phyloP scores from a whole-genome alignment of 2,888 invertebrate species.

The Lypha dubia region DNA sequence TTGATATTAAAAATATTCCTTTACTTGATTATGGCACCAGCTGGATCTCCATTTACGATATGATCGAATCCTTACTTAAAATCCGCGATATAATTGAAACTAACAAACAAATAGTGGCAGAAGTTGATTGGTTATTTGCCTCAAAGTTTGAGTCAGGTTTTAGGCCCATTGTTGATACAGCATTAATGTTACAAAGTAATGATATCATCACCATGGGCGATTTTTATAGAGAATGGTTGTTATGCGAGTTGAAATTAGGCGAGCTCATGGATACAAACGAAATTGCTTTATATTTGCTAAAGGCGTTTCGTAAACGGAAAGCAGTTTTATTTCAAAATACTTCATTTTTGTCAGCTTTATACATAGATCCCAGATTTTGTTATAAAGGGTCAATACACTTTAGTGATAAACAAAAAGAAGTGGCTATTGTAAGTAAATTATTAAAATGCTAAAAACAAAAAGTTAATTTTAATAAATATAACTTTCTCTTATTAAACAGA shows the following conservation, averaged over 20 bases:
- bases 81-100: constrained; percentile 36
- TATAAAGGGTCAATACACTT: constrained; percentile 32
- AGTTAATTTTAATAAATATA: constrained; percentile 45
- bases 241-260: constrained; percentile 45
- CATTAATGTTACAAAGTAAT: constrained; percentile 57
- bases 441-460: constrained; percentile 46
- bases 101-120: constrained; percentile 6
- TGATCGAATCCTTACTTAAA: constrained; percentile 61
- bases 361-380: constrained; percentile 62
- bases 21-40: constrained; percentile 48
- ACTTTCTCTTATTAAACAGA: constrained; percentile 9
- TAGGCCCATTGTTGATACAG: constrained; percentile 66
- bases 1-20: constrained; percentile 46
- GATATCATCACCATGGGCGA: constrained; percentile 68
- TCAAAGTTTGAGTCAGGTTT: constrained; percentile 68
- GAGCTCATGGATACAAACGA: constrained; percentile 34
- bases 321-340: constrained; percentile 18
- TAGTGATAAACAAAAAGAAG: constrained; percentile 41
- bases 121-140: constrained; percentile 71
- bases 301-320: constrained; percentile 35
- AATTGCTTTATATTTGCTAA: constrained; percentile 40
- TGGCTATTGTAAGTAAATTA: constrained; percentile 53
- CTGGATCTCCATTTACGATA: constrained; percentile 68
- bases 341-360: constrained; percentile 51
- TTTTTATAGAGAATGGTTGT: constrained; percentile 68